Conservation (phyloP, 2,888 invertebrate genomes). For the Heptascelio sp. region DNA sequence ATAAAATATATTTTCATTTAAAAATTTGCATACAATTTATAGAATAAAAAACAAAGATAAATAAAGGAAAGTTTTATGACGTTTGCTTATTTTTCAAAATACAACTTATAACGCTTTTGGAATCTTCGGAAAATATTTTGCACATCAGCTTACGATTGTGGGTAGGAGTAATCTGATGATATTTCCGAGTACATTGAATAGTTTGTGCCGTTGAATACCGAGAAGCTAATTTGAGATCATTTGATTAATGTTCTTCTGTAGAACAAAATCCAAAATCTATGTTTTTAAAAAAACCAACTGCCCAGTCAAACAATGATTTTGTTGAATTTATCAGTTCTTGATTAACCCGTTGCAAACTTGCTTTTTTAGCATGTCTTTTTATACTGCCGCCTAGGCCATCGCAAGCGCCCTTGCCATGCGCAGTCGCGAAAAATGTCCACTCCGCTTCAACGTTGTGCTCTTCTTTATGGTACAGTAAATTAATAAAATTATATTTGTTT, state of each 20-base stretch:
- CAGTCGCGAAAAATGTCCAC: slow-evolving; percentile 57
- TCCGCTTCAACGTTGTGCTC: slow-evolving; percentile 35
- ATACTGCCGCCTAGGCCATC: slow-evolving; percentile 43
- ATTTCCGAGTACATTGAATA: slow-evolving; percentile 36
- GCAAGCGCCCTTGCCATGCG: slow-evolving; percentile 53
- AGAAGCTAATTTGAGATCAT: slow-evolving; percentile 23
- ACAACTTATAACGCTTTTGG: slow-evolving; percentile 13
- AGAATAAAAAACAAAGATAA: slow-evolving; percentile 1
- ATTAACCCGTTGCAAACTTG: slow-evolving; percentile 50
- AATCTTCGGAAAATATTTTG: slow-evolving; percentile 42
- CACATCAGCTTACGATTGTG: slow-evolving; percentile 11
- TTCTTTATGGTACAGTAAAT: slow-evolving; percentile 15
- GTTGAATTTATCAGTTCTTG: slow-evolving; percentile 43
- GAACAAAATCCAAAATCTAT: slow-evolving; percentile 54
- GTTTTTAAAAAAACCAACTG: slow-evolving; percentile 45
- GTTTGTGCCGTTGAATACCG: slow-evolving; percentile 42
- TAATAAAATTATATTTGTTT: slow-evolving; percentile 33
- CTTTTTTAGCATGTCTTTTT: slow-evolving; percentile 48
- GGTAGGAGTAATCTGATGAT: slow-evolving; percentile 27
- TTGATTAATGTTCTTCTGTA: slow-evolving; percentile 32
- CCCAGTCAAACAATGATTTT: slow-evolving; percentile 57
- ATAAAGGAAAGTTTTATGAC: not conserved
- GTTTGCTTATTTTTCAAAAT: slow-evolving; percentile 16
- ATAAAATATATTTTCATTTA: not conserved
- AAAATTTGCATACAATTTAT: not conserved